phyloP scores from a whole-genome alignment of 2,113 vertebrate genomes.

The Petrocephalus microphthalmus region DNA sequence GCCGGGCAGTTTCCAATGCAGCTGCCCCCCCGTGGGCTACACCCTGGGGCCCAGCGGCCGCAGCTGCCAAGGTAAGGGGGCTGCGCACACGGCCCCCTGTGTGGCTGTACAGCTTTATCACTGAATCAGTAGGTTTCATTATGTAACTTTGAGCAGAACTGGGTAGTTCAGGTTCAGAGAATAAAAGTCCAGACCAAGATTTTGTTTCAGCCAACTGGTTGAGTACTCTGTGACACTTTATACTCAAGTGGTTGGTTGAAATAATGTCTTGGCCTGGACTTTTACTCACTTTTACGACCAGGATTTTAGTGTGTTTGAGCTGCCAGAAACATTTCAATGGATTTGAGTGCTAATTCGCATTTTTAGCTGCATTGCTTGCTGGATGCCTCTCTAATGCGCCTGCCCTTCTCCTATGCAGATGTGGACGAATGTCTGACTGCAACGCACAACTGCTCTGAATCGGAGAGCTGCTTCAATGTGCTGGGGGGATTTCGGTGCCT shows the following conservation, averaged over 20 bases:
- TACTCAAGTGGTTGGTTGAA: neutral
- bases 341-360: neutral
- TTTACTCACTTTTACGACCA: neutral
- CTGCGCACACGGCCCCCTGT: neutral
- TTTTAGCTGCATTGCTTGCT: neutral
- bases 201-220: neutral
- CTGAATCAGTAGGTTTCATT: neutral
- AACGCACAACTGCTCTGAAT: conserved; percentile 77
- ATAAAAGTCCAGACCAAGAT: neutral
- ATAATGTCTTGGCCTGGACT: neutral
- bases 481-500: conserved; percentile 86
- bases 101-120: neutral
- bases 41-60: conserved; percentile 81
- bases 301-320: neutral
- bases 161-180: neutral
- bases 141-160: neutral
- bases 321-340: neutral
- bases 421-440: conserved; percentile 85
- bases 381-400: neutral
- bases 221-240: neutral
- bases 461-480: conserved; percentile 91
- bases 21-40: conserved; percentile 78
- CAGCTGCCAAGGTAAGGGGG: conserved; percentile 81
- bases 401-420: conserved; percentile 56
- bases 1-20: conserved; percentile 88